These are phyloP conservation scores for Tuta absoluta DNA, from an alignment of 2,888 invertebrate genomes.

Conservation along the genomic window DNA sequence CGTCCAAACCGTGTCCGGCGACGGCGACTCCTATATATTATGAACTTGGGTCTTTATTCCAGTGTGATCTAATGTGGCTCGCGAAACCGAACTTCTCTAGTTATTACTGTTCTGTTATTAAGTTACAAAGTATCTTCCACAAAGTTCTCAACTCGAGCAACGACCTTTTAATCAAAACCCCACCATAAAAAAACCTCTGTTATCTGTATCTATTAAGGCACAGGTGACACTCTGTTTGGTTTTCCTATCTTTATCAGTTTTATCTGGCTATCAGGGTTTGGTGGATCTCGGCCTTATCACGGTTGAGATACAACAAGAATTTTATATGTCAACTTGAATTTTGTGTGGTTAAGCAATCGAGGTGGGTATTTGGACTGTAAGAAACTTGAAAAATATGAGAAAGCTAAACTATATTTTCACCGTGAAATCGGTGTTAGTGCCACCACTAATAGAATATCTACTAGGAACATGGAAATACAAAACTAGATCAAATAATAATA, in stretches of 20 bases:
- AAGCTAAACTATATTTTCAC: too few species aligned
- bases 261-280: conserved; percentile 7
- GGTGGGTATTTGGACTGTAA: neutral
- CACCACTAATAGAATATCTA: too few species aligned
- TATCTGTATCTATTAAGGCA: conserved; percentile 9
- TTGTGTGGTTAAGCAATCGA: conserved; percentile 13
- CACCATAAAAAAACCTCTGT: conserved; percentile 1
- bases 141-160: neutral
- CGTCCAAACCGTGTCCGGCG: too few species aligned
- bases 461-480: too few species aligned
- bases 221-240: conserved; percentile 20
- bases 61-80: too few species aligned
- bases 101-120: too few species aligned
- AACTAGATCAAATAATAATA: too few species aligned
- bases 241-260: neutral
- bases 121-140: neutral
- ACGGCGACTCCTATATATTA: too few species aligned
- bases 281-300: conserved; percentile 16
- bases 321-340: conserved; percentile 21
- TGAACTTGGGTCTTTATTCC: too few species aligned
- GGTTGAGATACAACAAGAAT: conserved; percentile 17
- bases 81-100: too few species aligned
- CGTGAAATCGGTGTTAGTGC: too few species aligned
- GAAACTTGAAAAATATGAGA: neutral
- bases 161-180: conserved; percentile 11